Conservation (phyloP, 2,113 vertebrate species). For the Natator depressus region DNA sequence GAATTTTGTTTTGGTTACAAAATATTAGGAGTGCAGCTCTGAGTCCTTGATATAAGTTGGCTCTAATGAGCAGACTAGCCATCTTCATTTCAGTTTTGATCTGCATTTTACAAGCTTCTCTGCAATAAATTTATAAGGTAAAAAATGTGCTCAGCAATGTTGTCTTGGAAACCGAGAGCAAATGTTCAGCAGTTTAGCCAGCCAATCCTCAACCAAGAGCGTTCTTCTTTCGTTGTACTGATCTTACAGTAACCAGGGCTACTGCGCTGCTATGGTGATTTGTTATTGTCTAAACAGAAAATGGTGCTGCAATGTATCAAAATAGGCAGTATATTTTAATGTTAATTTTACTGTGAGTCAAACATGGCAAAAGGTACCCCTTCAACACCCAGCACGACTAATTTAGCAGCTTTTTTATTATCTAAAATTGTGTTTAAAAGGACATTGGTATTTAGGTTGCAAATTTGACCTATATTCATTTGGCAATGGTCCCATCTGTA, state of each 20-base stretch:
- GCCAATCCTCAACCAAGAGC: neutral
- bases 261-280: conserved; percentile 62
- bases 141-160: neutral
- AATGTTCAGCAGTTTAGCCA: neutral
- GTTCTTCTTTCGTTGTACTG: conserved; percentile 28
- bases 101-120: conserved; percentile 22
- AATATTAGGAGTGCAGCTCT: neutral
- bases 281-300: conserved; percentile 62
- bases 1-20: neutral
- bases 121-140: neutral
- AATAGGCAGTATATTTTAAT: neutral
- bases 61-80: neutral
- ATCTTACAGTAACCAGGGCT: conserved; percentile 58
- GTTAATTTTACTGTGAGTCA: conserved; percentile 19
- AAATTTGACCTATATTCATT: neutral
- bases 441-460: neutral
- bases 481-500: neutral
- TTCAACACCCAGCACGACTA: neutral
- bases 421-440: neutral
- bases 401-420: conserved; percentile 8
- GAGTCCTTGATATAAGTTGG: neutral
- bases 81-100: neutral
- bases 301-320: conserved; percentile 42
- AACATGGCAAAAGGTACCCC: neutral
- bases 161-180: conserved; percentile 28